Base-by-base conservation (phyloP, 2,888 invertebrate species). In the Alentia gelatinosa region DNA sequence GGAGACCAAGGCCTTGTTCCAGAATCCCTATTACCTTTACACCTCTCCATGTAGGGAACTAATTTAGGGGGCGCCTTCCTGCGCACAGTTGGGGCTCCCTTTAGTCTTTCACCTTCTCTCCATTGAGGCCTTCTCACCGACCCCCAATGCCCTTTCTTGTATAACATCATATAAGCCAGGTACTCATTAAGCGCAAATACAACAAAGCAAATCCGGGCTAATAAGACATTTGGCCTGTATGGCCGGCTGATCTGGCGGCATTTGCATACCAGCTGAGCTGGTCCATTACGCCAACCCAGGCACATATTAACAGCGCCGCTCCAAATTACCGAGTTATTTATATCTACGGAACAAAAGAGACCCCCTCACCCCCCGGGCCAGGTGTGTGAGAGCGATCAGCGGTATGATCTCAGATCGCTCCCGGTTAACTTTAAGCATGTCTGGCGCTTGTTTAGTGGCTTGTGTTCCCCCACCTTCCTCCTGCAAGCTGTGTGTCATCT, bases 201-300 rank as follows among this genome's bases (percentile, higher is more conserved):
- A 86, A 86, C 86, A 86, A 86, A 86, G 86, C 86, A 86, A 86
- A 86, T 86, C 47, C 47, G 47, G 19, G 86, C 86, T 47, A 86
- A 86, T 86, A 47, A 86, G 86, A 86, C 47, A 86, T 86, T 42
- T 30, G 30, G 86, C 86, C 26, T 47, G 86, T 86, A 86, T 47
- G 47, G 42, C 86, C 47, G 9, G 86, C 47, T 47, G 47, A 47
- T 42, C 86, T 33, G 83, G 83, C 12, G 30, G 30, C 86, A 86
- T 86, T 86, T 86, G 86, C 86, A 86, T 86, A 86, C 86, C 42
- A 86, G 86, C 86, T 86, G 42, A 47, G 86, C 86, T 50, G 15
- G 86, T 42, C 86, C 86, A 86, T 86, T 86, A 50, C 86, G 86
- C 23, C 37, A n/a, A 9, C 1, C 37, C 74, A 15, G 37, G 47